Percentiles rank a stretch among this genome's conserved stretches.
These are phyloP conservation scores for Cantharis rustica DNA, from an alignment of 2,888 invertebrate species.

Conservation along the genomic window DNA sequence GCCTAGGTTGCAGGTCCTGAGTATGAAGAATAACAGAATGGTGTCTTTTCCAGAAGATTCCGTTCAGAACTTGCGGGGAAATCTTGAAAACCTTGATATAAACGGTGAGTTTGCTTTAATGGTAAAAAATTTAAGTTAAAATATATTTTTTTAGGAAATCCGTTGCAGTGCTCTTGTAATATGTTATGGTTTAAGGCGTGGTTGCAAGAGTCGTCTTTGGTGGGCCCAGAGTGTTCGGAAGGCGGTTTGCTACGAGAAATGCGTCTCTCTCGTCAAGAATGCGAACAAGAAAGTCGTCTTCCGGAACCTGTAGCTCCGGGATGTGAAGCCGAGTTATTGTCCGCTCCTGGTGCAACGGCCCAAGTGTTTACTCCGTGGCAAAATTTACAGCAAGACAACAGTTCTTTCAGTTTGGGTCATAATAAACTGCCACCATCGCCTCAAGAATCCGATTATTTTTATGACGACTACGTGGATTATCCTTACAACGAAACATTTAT, in stretches of 20 bases:
- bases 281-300: constrained; percentile 57
- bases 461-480: constrained; percentile 82
- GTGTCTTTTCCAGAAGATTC: constrained; percentile 73
- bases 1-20: constrained; percentile 81
- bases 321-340: constrained; percentile 70
- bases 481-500: constrained; percentile 67
- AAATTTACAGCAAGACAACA: constrained; percentile 58
- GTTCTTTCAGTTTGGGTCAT: constrained; percentile 57
- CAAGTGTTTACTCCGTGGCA: constrained; percentile 65
- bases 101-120: constrained; percentile 65
- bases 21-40: constrained; percentile 77
- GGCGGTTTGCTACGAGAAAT: constrained; percentile 77
- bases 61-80: constrained; percentile 76
- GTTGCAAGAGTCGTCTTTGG: constrained; percentile 74
- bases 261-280: constrained; percentile 72
- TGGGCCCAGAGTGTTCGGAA: constrained; percentile 80
- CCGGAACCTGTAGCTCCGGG: constrained; percentile 66
- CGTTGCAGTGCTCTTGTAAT: constrained; percentile 79
- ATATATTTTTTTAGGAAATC: constrained; percentile 68
- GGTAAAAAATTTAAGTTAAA: neutral
- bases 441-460: constrained; percentile 81
- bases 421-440: constrained; percentile 65
- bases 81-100: constrained; percentile 81
- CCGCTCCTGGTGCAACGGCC: constrained; percentile 58
- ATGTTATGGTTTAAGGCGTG: constrained; percentile 84